Percentiles rank a stretch among this genome's conserved stretches.
phyloP scores from a whole-genome alignment of 2,113 vertebrate species.

The Colinus virginianus region DNA sequence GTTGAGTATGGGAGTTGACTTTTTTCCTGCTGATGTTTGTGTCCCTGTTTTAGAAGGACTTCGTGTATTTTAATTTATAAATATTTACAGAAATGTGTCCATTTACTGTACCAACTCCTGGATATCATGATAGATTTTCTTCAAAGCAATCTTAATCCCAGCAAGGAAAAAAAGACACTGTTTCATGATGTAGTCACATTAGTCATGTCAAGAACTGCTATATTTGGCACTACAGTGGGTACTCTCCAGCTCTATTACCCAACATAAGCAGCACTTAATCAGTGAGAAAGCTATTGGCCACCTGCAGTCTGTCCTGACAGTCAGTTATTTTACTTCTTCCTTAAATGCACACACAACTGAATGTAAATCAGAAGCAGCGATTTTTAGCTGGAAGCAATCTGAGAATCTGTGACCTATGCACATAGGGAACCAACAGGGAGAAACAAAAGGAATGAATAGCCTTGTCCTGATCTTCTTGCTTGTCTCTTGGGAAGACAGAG shows the following conservation, averaged over 20 bases:
- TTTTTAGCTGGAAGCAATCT: neutral
- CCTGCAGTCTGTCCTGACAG: neutral
- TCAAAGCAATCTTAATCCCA: neutral
- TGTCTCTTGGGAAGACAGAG: neutral
- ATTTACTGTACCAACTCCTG: neutral
- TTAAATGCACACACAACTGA: neutral
- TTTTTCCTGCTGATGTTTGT: neutral
- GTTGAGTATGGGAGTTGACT: neutral
- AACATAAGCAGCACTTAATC: neutral
- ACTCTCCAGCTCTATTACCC: neutral
- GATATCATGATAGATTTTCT: neutral
- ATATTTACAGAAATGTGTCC: neutral
- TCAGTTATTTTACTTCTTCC: neutral
- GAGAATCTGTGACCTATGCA: neutral
- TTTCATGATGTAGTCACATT: neutral
- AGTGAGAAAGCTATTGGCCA: neutral
- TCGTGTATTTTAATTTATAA: neutral
- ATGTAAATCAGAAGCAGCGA: constrained; percentile 7
- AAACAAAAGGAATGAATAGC: neutral
- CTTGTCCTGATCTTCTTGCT: neutral
- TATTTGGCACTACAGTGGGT: neutral
- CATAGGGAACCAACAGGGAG: neutral
- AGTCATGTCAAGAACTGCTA: neutral
- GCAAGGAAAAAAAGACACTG: neutral
- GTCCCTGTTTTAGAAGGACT: neutral